Conservation (phyloP, 2,888 invertebrate species). For the Cantharis lateralis region DNA sequence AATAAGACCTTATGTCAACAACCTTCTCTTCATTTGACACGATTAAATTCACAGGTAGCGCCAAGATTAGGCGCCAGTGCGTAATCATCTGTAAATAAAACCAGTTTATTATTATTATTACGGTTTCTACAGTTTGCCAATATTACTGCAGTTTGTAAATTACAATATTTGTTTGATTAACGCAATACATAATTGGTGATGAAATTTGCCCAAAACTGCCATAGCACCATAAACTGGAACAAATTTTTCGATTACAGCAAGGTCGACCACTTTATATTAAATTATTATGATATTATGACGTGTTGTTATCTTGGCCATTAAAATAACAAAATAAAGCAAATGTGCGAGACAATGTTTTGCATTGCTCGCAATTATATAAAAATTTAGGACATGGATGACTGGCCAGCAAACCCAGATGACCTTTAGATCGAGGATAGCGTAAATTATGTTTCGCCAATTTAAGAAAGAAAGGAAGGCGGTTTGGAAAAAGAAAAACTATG, state of each 20-base stretch:
- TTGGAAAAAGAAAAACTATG: background rate
- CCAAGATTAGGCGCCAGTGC: background rate
- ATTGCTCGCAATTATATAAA: background rate
- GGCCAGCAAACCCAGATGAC: background rate
- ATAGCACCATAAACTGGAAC: background rate
- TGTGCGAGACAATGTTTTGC: background rate
- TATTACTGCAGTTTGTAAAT: background rate
- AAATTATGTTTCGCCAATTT: background rate
- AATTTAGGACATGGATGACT: background rate
- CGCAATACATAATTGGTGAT: background rate
- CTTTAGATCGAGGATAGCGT: background rate
- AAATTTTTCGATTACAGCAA: background rate
- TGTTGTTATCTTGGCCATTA: background rate
- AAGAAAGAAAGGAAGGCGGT: background rate
- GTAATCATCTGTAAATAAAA: conserved; percentile 1
- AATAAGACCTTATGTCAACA: background rate
- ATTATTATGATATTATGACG: background rate
- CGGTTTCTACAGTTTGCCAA: background rate
- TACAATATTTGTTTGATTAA: background rate
- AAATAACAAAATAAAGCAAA: background rate
- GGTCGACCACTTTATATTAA: background rate
- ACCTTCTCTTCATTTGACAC: background rate
- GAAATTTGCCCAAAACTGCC: background rate
- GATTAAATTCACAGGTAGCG: background rate
- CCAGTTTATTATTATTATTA: background rate